Base-by-base conservation (phyloP, 2,113 vertebrate species). In the Semicossyphus pulcher region DNA sequence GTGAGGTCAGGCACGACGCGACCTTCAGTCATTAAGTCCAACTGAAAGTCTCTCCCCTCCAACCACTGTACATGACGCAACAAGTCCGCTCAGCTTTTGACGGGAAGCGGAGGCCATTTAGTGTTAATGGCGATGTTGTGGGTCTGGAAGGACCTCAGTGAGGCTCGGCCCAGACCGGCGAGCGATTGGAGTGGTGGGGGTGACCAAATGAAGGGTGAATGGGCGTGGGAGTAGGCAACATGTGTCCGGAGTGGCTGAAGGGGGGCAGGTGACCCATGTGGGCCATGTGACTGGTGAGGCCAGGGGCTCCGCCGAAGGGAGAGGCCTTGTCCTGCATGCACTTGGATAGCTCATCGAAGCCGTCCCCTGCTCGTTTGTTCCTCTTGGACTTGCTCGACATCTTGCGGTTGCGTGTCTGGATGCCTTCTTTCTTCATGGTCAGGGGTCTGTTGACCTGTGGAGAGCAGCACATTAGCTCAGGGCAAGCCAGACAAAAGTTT, bases 331-430 rank as follows among this genome's bases (percentile, higher is more conserved):
- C 97, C 64, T 99, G 97, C 97, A 98, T 96, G 86, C 96, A 97
- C 90, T 97, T 98, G 80, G 97, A 96, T n/a, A 98, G 93, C 94
- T 99, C 97, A 48, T 99, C 97, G 34, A 96, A 98, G 83, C 96
- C 94, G 37, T 99, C 98, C 0, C 95, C 90, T 8, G 92, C 93
- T 84, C 98, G 96, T 86, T 96, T 98, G 95, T 91, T 95, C 90
- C 97, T 96, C 95, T 99, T 99, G 91, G 97, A 98, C 88, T 99
- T 99, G 95, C 95, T 99, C 89, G 98, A 99, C 97, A 99, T 99
- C 92, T 99, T 99, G 92, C 98, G 95, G 93, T 99, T 99, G 81
- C 98, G 95, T 25, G 98, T 99, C 94, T 99, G 98, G 88, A 99
- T 99, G 66, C 98, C 97, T 88, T 99, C 98, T 89, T 99, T 99